These are phyloP conservation scores for Apocheima hispidaria DNA, from an alignment of 2,888 invertebrate genomes.

Conservation along the genomic window DNA sequence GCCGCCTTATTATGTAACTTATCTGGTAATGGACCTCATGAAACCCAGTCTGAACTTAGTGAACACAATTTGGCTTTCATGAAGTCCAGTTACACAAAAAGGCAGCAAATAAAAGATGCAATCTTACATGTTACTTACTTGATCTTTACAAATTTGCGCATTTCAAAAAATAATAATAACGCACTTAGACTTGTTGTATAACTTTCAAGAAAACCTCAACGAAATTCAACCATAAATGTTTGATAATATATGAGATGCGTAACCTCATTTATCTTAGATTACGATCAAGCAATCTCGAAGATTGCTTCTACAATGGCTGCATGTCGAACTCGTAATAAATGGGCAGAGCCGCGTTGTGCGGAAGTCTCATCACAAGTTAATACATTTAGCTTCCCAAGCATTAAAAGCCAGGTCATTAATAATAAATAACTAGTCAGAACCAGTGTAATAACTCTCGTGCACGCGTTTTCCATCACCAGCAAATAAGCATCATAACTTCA, in stretches of 20 bases:
- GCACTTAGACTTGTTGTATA: neutral
- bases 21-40: too few species aligned
- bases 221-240: neutral
- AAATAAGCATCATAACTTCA: slow-evolving; percentile 44
- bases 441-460: slow-evolving; percentile 26
- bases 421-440: slow-evolving; percentile 39
- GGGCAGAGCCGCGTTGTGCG: slow-evolving; percentile 20
- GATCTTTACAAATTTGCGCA: neutral
- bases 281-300: slow-evolving; percentile 22
- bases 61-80: too few species aligned
- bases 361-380: slow-evolving; percentile 35
- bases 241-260: slow-evolving; percentile 22
- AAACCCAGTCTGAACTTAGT: too few species aligned
- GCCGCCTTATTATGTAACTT: too few species aligned
- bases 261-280: slow-evolving; percentile 25
- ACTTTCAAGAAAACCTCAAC: neutral
- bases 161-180: neutral
- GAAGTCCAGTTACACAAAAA: too few species aligned
- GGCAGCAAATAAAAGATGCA: too few species aligned
- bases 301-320: slow-evolving; percentile 25
- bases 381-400: slow-evolving; percentile 28
- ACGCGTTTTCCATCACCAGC: slow-evolving; percentile 43
- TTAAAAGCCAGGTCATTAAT: slow-evolving; percentile 42
- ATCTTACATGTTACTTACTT: too few species aligned
- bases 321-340: slow-evolving; percentile 32